Evolutionary conservation across 1,140 invertebrate genomes (phyloP).

Genomic region (fruit fly (Drosophila melanogaster)): DNA sequence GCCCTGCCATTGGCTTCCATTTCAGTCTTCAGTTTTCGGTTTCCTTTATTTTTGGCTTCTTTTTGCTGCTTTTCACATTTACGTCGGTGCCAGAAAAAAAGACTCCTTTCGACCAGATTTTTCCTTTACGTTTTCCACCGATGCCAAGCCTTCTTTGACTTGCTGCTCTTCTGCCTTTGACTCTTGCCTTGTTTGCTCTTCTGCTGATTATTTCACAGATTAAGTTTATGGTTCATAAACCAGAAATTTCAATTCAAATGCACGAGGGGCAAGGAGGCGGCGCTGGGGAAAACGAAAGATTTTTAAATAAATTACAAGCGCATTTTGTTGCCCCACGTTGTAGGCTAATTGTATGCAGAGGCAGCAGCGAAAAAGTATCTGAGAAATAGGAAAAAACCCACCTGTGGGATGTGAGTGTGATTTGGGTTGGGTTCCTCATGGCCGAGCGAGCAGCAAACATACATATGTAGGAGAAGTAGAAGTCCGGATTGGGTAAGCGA

Average conservation of each 20-base stretch:
- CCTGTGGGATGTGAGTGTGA: slow-evolving; percentile 58
- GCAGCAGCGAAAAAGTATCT: slow-evolving; percentile 27
- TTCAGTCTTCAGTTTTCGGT: slow-evolving; percentile 7
- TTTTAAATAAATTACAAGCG: slow-evolving; percentile 70
- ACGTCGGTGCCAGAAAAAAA: slow-evolving; percentile 1
- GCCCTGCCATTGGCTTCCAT: slow-evolving; percentile 37
- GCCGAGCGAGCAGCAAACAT: slow-evolving; percentile 10
- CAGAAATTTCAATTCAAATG: slow-evolving; percentile 58
- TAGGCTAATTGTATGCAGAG: slow-evolving; percentile 79
- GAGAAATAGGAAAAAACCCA: slow-evolving; percentile 4
- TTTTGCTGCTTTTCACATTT: slow-evolving; percentile 13
- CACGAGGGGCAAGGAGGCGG: slow-evolving; percentile 9
- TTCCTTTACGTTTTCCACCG: slow-evolving; percentile 17
- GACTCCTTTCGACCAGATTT: slow-evolving; percentile 31
- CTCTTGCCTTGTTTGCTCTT: slow-evolving; percentile 57
- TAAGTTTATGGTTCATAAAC: slow-evolving; percentile 75
- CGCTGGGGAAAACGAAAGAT: slow-evolving; percentile 4
- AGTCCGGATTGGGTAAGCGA: slow-evolving; percentile 48
- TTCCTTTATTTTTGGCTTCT: not conserved
- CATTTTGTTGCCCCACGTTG: slow-evolving; percentile 59
- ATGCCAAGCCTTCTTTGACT: slow-evolving; percentile 62
- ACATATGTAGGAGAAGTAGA: not conserved
- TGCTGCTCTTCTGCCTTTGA: slow-evolving; percentile 41
- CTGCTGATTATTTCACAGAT: slow-evolving; percentile 69
- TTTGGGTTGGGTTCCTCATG: slow-evolving; percentile 53